Base-by-base conservation (phyloP, 1,140 invertebrate species). In the Melanaphis sacchari region DNA sequence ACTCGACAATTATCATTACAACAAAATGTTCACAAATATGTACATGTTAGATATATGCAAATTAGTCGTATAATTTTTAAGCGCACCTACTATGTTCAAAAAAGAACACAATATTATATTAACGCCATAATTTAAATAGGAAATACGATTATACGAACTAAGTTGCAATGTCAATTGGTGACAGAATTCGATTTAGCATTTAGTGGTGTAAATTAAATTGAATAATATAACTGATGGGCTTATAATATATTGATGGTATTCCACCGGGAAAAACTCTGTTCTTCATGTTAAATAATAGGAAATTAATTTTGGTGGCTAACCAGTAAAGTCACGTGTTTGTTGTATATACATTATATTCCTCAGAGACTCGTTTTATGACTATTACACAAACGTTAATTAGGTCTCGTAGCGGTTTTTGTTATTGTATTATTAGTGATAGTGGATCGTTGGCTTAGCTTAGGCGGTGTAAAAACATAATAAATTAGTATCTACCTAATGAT, bases 321-420 rank as follows among this genome's bases (percentile, higher is more conserved):
- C 21, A 8, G 84, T 43, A 1, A 85, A 41, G 40, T 85, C 40
- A 41, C 26, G 40, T 85, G n/a, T 85, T 85, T 31, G 24, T 26
- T 85, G n/a, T 43, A 40, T 84, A 22, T 81, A 22, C 21, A 81
- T 38, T 21, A 40, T 84, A 85, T 85, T 85, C 40, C 84, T 85
- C 15, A 11, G 84, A 85, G 40, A 85, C 40, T 85, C 84, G 41
- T 85, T 85, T 85, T 85, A 43, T 85, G 84, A 85, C 24, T 85
- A 85, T 85, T 85, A 43, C 40, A 43, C 84, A 36, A 18, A 85
- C 40, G 41, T 41, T 43, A 85, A 85, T 85, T 85, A 85, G 82
- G 84, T 85, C 84, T 85, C 31, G 7, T 43, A 85, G 40, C 11
- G 84, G 84, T 41, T 85, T 85, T 85, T 76, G 26, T 41, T 43